A percentile compares a stretch with the other conserved stretches of the same genome.
Evolutionary conservation across 1,140 invertebrate species (phyloP).

Genomic region (Pachypeltis micranthus): DNA sequence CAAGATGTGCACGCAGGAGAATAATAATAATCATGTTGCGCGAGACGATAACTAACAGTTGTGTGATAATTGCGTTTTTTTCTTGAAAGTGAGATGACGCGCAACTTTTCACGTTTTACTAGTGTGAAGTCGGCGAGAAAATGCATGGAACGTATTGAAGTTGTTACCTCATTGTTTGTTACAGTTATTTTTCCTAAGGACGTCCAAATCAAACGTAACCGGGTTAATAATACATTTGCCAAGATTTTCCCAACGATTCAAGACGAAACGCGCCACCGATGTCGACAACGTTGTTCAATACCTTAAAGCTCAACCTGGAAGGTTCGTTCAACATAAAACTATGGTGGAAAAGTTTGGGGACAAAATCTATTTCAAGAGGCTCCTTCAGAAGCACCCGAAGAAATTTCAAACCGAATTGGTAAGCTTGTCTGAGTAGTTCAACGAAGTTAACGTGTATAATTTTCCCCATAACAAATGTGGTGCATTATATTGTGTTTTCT

Average conservation of each 20-base stretch:
- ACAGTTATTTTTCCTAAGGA: constrained; percentile 31
- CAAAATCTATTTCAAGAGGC: constrained; percentile 25
- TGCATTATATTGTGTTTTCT: too few relatives aligned
- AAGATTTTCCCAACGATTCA: constrained; percentile 45
- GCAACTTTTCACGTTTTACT: too few relatives aligned
- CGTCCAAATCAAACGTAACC: constrained; percentile 32
- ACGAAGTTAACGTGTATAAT: too few relatives aligned
- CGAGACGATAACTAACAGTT: too few relatives aligned
- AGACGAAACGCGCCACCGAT: constrained; percentile 42
- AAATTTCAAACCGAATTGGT: constrained; percentile 36
- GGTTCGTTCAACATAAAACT: constrained; percentile 40
- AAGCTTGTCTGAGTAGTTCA: too few relatives aligned
- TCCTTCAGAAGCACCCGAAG: constrained; percentile 23
- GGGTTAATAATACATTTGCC: constrained; percentile 46
- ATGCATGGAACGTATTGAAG: too few relatives aligned
- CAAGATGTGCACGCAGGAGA: too few relatives aligned
- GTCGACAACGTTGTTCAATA: constrained; percentile 43
- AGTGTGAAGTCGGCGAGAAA: too few relatives aligned
- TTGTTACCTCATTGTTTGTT: not conserved
- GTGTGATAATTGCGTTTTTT: too few relatives aligned
- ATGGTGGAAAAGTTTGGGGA: constrained; percentile 38
- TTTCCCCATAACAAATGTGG: too few relatives aligned
- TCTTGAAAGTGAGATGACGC: constrained; percentile 12
- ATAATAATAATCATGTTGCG: too few relatives aligned
- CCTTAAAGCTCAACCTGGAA: constrained; percentile 41